Evolutionary conservation across 2,797 vertebrate species (phyloP).

Genomic region (Hydrophis major): DNA sequence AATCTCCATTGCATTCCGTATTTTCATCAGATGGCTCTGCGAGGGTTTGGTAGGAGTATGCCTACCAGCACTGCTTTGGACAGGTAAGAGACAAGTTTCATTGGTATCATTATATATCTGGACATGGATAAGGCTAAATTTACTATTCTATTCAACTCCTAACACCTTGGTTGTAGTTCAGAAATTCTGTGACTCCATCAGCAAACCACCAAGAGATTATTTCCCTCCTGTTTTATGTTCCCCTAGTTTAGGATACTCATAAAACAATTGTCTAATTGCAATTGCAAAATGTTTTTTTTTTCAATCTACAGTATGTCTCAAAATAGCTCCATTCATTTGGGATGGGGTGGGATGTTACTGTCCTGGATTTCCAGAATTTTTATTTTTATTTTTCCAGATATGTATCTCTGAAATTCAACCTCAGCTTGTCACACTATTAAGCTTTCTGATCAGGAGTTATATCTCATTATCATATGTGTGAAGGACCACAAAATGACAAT

Average conservation of each 20-base stretch:
- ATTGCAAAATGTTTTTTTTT: neutral
- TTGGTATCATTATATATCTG: neutral
- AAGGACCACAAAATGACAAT: neutral
- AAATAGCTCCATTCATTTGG: neutral
- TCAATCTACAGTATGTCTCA: neutral
- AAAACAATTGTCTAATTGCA: neutral
- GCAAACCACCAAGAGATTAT: neutral
- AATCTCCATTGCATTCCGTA: slow-evolving; percentile 92
- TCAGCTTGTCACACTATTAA: neutral
- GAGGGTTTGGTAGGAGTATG: slow-evolving; percentile 95
- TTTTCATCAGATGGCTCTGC: slow-evolving; percentile 88
- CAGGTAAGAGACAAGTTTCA: slow-evolving; percentile 74
- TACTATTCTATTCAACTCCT: neutral
- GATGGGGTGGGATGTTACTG: neutral
- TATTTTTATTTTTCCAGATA: neutral
- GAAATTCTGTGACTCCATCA: neutral
- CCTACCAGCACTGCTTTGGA: slow-evolving; percentile 94
- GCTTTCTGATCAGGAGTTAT: neutral
- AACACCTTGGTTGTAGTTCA: neutral
- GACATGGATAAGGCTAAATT: neutral
- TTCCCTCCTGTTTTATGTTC: neutral
- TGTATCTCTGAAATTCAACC: neutral
- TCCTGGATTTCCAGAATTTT: neutral
- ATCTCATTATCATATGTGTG: neutral
- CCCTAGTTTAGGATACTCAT: neutral